phyloP scores from a whole-genome alignment of 2,888 invertebrate species.

The Gerris lacustris region DNA sequence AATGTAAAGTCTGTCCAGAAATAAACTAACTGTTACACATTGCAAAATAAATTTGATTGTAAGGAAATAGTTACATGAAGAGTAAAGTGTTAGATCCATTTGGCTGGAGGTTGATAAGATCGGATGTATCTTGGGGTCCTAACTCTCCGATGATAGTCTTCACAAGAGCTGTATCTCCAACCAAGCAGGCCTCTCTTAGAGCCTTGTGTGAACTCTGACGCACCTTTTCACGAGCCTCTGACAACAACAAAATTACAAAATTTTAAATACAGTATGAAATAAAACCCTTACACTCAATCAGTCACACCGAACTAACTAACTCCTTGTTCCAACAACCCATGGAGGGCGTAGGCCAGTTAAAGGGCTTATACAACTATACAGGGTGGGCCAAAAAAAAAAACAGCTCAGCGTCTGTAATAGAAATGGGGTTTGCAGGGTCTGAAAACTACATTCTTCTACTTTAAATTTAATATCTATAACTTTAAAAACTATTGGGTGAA shows the following conservation, averaged over 20 bases:
- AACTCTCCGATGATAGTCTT: conserved; percentile 53
- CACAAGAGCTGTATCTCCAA: conserved; percentile 57
- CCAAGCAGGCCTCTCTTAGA: conserved; percentile 54
- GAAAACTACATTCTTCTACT: too few relatives aligned
- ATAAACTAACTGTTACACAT: neutral
- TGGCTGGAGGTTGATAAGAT: conserved; percentile 74
- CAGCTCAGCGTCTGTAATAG: too few relatives aligned
- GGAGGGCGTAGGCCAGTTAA: too few relatives aligned
- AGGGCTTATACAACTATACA: too few relatives aligned
- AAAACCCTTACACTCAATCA: neutral
- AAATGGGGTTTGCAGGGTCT: too few relatives aligned
- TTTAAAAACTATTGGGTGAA: too few relatives aligned
- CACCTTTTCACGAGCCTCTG: conserved; percentile 61
- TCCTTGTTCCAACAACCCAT: neutral
- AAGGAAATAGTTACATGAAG: conserved; percentile 54
- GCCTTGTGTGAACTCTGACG: conserved; percentile 60
- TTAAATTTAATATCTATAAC: too few relatives aligned
- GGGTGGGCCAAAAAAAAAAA: too few relatives aligned
- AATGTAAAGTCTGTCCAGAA: too few relatives aligned
- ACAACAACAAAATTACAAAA: conserved; percentile 21
- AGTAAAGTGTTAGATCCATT: conserved; percentile 77
- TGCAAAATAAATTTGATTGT: neutral
- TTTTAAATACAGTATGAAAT: conserved; percentile 17
- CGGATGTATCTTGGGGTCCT: conserved; percentile 49
- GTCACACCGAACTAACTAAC: neutral